These are phyloP conservation scores for Psittacula cyanocephala DNA, from an alignment of 2,113 vertebrate genomes.

Conservation along the genomic window DNA sequence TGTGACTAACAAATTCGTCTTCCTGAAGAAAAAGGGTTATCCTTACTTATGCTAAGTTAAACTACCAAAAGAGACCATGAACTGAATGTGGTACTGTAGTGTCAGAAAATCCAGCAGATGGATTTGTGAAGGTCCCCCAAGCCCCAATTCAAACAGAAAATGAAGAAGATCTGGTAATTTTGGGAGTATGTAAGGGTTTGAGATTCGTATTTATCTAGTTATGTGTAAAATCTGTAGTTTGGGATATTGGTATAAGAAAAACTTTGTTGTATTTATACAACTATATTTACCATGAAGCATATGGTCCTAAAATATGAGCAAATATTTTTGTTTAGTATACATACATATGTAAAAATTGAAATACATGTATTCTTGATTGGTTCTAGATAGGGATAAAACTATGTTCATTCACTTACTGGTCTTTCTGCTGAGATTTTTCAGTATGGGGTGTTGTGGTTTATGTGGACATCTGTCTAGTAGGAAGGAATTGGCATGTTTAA, in stretches of 20 bases:
- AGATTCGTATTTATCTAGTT: background rate
- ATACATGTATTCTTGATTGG: background rate
- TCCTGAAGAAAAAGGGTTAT: background rate
- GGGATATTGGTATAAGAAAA: background rate
- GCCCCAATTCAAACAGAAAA: background rate
- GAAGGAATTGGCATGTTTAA: background rate
- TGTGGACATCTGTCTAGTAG: slow-evolving; percentile 6
- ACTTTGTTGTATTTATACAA: background rate
- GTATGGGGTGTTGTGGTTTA: background rate
- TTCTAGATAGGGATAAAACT: background rate
- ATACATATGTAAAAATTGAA: background rate
- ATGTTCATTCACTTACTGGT: background rate
- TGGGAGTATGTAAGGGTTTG: background rate
- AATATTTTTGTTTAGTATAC: background rate
- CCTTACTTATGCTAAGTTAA: background rate
- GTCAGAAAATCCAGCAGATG: background rate
- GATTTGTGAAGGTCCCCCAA: background rate
- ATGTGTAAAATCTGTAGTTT: background rate
- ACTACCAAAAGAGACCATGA: background rate
- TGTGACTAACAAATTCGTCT: background rate
- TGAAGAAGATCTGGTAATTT: background rate
- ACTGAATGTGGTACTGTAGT: background rate
- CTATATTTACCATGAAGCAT: background rate
- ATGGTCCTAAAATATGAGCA: background rate
- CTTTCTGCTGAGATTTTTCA: background rate